Conservation (phyloP, 2,888 invertebrate genomes). For the Adelphocoris suturalis region DNA sequence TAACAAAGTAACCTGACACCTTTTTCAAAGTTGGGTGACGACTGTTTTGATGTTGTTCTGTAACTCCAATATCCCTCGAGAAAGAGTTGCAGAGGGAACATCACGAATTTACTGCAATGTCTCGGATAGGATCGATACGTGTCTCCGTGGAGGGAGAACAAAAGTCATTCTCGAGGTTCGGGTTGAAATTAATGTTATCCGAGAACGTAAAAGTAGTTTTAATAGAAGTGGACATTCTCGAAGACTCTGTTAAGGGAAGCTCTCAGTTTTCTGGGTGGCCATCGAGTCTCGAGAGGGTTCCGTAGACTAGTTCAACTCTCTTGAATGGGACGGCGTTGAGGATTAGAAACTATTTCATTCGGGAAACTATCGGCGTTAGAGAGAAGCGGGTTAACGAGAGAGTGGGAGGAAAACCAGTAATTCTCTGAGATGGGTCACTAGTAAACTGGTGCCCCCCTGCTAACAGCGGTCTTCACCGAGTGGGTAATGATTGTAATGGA, state of each 20-base stretch:
- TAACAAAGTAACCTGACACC: too few relatives aligned
- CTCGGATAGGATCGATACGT: neutral
- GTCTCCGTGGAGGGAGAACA: slow-evolving; percentile 9
- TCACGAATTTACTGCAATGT: neutral
- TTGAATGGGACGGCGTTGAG: slow-evolving; percentile 8
- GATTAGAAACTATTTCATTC: slow-evolving; percentile 43
- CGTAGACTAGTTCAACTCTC: neutral
- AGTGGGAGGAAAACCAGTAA: neutral
- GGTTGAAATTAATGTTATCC: slow-evolving; percentile 22
- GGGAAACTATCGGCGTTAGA: slow-evolving; percentile 42
- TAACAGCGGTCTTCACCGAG: neutral
- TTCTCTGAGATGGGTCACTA: slow-evolving; percentile 2
- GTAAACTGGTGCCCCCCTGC: slow-evolving; percentile 4
- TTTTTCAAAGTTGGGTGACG: neutral
- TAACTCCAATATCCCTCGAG: neutral
- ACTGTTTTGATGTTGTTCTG: neutral
- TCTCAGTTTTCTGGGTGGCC: slow-evolving; percentile 3
- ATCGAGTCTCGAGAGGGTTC: neutral
- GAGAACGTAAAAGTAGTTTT: slow-evolving; percentile 37
- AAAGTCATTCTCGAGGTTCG: slow-evolving; percentile 18
- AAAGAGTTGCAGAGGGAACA: neutral
- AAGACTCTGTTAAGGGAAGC: slow-evolving; percentile 3
- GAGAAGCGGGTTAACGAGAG: slow-evolving; percentile 31
- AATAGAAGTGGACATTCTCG: slow-evolving; percentile 28
- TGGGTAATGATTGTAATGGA: slow-evolving; percentile 10